Evolutionary conservation across 2,797 vertebrate genomes (phyloP).

Genomic region (Cyprinodon diabolis): DNA sequence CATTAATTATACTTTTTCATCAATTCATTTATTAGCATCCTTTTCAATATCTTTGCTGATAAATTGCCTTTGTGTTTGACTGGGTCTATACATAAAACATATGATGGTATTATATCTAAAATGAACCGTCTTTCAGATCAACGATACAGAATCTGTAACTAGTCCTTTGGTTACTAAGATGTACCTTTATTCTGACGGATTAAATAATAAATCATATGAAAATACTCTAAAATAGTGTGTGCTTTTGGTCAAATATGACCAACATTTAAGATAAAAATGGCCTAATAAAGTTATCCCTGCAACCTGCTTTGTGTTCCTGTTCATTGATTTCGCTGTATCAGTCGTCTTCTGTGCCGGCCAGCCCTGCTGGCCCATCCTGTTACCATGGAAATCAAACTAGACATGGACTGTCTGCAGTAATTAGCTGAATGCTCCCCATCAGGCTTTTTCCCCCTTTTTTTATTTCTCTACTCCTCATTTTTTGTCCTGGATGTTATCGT

Average conservation of each 20-base stretch:
- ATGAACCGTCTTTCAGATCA: not conserved
- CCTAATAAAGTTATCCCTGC: slow-evolving; percentile 43
- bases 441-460: slow-evolving; percentile 47
- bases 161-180: not conserved
- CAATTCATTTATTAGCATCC: too few relatives aligned
- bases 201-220: not conserved
- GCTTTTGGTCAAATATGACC: slow-evolving; percentile 3
- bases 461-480: slow-evolving; percentile 57
- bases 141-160: not conserved
- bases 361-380: slow-evolving; percentile 66
- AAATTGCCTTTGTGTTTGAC: too few relatives aligned
- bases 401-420: slow-evolving; percentile 75
- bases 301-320: slow-evolving; percentile 53
- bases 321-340: slow-evolving; percentile 70
- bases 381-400: slow-evolving; percentile 77
- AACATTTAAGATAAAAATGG: slow-evolving; percentile 8
- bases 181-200: not conserved
- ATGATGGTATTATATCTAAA: not conserved
- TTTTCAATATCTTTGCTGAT: too few relatives aligned
- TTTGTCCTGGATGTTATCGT: slow-evolving; percentile 39
- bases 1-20: too few relatives aligned
- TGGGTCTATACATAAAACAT: not conserved
- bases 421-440: slow-evolving; percentile 69
- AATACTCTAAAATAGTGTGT: slow-evolving; percentile 5
- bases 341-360: slow-evolving; percentile 62